Percentiles rank a stretch among this genome's conserved stretches.
These are phyloP conservation scores for Harpalus rufipes DNA, from an alignment of 2,888 invertebrate species.

Conservation along the genomic window DNA sequence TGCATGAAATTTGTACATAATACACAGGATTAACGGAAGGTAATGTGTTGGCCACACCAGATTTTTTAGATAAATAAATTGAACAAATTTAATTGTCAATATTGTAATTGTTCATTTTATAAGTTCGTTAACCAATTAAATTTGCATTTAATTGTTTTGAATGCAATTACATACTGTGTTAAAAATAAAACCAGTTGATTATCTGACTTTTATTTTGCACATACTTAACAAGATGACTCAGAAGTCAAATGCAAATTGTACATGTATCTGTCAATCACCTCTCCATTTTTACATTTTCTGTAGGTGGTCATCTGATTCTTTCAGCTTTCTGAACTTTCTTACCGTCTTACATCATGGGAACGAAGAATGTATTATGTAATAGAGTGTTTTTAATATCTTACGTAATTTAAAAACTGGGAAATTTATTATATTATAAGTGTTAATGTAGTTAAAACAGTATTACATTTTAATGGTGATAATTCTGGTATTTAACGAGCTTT, in stretches of 20 bases:
- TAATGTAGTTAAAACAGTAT: background rate
- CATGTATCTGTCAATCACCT: background rate
- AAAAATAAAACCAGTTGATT: background rate
- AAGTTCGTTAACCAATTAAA: too few species aligned
- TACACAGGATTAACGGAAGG: too few species aligned
- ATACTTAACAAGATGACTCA: background rate
- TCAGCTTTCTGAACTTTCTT: background rate
- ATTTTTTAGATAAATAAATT: too few species aligned
- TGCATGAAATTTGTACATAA: too few species aligned
- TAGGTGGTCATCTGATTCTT: conserved; percentile 1
- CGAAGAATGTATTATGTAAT: background rate
- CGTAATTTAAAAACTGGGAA: conserved; percentile 1
- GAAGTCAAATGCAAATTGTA: background rate
- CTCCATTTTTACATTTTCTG: background rate
- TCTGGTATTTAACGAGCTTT: background rate
- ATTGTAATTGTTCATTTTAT: too few species aligned
- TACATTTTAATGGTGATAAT: background rate
- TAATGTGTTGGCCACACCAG: too few species aligned
- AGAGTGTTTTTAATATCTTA: background rate
- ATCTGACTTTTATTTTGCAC: background rate
- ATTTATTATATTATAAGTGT: background rate
- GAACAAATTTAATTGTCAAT: too few species aligned
- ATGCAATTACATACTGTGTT: background rate
- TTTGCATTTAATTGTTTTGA: too few species aligned
- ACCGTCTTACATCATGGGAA: background rate